phyloP scores from a whole-genome alignment of 2,113 vertebrate genomes.

The Gobio gobio region DNA sequence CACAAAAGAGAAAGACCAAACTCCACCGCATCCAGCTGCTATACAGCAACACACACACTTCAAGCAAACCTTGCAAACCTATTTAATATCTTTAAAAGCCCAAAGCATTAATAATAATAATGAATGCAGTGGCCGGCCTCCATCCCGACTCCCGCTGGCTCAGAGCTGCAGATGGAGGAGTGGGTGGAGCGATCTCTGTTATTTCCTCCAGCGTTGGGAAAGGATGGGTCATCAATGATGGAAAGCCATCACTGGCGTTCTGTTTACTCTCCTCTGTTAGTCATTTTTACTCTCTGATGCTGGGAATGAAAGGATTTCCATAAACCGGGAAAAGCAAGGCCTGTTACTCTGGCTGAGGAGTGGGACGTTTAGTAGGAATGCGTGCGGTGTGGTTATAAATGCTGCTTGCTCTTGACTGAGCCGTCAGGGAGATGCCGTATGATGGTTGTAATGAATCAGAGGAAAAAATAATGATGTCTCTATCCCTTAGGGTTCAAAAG shows the following conservation, averaged over 20 bases:
- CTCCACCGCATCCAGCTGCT: too few species aligned
- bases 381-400: neutral
- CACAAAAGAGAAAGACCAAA: too few species aligned
- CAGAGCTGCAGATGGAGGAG: neutral
- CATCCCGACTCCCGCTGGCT: neutral
- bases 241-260: conserved; percentile 37
- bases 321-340: neutral
- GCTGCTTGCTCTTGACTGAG: neutral
- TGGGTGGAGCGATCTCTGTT: neutral
- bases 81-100: conserved; percentile 20
- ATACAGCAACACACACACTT: too few species aligned
- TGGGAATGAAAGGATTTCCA: conserved; percentile 16
- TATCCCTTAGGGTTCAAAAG: too few species aligned
- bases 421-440: too few species aligned
- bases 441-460: too few species aligned
- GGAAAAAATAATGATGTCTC: too few species aligned
- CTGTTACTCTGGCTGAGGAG: neutral
- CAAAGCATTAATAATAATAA: neutral
- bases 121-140: neutral
- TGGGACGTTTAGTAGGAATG: neutral
- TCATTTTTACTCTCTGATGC: conserved; percentile 8
- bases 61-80: neutral
- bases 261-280: conserved; percentile 25
- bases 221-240: conserved; percentile 20
- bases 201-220: conserved; percentile 32